A percentile compares a stretch with the other conserved stretches of the same genome.
phyloP scores from a whole-genome alignment of 2,113 vertebrate genomes.

The Poecilia latipinna region DNA sequence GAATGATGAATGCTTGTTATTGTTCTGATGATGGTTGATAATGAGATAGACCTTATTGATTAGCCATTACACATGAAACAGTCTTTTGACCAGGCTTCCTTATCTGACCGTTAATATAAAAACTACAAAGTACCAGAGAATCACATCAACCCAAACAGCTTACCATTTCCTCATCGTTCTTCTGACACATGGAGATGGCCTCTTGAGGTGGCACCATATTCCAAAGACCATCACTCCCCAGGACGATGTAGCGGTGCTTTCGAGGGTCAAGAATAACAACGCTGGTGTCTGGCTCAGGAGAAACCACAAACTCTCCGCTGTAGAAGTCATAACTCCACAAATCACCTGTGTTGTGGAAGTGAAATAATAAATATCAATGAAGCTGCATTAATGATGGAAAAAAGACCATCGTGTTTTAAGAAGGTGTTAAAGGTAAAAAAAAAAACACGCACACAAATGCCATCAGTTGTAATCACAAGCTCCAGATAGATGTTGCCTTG shows the following conservation, averaged over 20 bases:
- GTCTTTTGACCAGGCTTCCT: too few species aligned
- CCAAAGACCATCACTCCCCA: constrained; percentile 96
- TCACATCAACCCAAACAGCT: constrained; percentile 3
- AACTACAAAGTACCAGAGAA: background rate
- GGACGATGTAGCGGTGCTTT: constrained; percentile 92
- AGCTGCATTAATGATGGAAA: too few species aligned
- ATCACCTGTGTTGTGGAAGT: constrained; percentile 81
- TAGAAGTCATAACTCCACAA: constrained; percentile 99
- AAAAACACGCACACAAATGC: too few species aligned
- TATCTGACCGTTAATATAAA: background rate
- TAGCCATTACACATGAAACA: too few species aligned
- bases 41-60: background rate
- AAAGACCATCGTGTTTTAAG: too few species aligned
- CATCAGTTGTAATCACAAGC: too few species aligned
- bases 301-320: constrained; percentile 96
- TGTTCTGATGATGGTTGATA: background rate
- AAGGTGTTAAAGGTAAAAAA: background rate
- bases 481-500: too few species aligned
- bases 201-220: constrained; percentile 98
- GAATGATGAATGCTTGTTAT: background rate
- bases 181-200: constrained; percentile 94
- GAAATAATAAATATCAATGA: background rate
- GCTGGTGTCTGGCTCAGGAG: constrained; percentile 94
- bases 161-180: constrained; percentile 85
- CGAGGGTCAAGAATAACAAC: constrained; percentile 91